Conservation (phyloP, 2,113 vertebrate genomes). For the Hydropotes inermis region DNA sequence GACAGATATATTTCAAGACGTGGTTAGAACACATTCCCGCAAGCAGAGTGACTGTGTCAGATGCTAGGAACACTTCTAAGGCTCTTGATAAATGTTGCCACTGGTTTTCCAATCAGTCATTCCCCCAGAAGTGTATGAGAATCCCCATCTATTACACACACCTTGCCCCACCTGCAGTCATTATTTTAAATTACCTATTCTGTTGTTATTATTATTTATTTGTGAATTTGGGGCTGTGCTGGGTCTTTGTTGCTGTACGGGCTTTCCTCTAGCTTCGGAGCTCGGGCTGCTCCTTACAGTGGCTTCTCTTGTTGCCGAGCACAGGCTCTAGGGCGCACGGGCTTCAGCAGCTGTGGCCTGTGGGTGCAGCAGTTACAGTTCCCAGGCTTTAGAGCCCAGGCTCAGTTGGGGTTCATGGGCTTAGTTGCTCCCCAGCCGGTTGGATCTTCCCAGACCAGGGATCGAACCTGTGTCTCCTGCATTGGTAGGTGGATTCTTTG, state of each 20-base stretch:
- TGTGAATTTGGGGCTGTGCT: not conserved
- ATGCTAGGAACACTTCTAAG: not conserved
- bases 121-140: not conserved
- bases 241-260: fast-evolving
- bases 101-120: not conserved
- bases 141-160: not conserved
- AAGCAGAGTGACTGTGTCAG: not conserved
- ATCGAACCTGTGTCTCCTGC: not conserved
- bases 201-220: not conserved
- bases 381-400: not conserved
- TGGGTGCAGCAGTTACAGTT: fast-evolving
- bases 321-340: not conserved
- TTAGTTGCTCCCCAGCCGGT: not conserved
- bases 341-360: not conserved
- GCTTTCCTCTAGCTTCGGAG: fast-evolving
- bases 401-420: not conserved
- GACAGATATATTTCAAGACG: not conserved
- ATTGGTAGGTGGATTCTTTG: not conserved
- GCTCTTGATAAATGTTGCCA: not conserved
- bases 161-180: not conserved
- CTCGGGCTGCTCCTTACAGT: fast-evolving
- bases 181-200: constrained; percentile 8
- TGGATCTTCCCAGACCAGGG: not conserved
- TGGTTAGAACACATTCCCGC: not conserved
- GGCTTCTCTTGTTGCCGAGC: not conserved